Base-by-base conservation (phyloP, 2,888 invertebrate species). In the Sicus ferrugineus region DNA sequence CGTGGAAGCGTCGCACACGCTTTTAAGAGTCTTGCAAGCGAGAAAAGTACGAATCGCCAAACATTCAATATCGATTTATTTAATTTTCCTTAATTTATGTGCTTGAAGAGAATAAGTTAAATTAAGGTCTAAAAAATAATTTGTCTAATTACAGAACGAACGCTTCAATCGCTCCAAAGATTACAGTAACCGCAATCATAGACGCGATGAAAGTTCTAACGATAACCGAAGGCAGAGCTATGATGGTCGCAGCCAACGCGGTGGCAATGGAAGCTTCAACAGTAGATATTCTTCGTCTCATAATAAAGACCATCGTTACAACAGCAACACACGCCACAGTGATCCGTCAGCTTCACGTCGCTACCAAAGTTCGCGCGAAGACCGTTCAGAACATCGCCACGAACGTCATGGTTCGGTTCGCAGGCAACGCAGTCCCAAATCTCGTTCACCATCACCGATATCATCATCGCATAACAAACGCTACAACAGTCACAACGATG, bases 321-420 rank as follows among this genome's bases (percentile, higher is more conserved):
- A 69, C 21, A 68, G 66, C 38, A 28, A 66, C 9, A 61, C 7
- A 23, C 61, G 61, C 26, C 23, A 31, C n/a, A 67, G 21, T 23
- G 56, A 67, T 19, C 23, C 34, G 14, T 54, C 54, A 21, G 30
- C 28, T 23, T 23, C 62, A 56, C 52, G 70, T 46, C 68, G 64
- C 9, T 70, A 74, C 46, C 78, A 77, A 38, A 77, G 77, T 4
- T 73, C 75, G 50, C 68, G 75, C 11, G 78, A 80, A 56, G 79
- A 81, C 0, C 77, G 77, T 23, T 31, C 48, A 34, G 62, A 68
- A 2, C 14, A 75, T 66, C 78, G 78, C 28, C 48, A 58, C 54
- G 74, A 70, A 26, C 73, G 73, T 4, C 62, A 59, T 62, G 66
- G 52, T 7, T 26, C 61, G 23, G 11, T 26, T 7, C 52, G 68